Evolutionary conservation across 1,140 invertebrate species (phyloP), one percentile per base, ranked within the genome.

Genomic region (Sweltsa coloradensis): DNA sequence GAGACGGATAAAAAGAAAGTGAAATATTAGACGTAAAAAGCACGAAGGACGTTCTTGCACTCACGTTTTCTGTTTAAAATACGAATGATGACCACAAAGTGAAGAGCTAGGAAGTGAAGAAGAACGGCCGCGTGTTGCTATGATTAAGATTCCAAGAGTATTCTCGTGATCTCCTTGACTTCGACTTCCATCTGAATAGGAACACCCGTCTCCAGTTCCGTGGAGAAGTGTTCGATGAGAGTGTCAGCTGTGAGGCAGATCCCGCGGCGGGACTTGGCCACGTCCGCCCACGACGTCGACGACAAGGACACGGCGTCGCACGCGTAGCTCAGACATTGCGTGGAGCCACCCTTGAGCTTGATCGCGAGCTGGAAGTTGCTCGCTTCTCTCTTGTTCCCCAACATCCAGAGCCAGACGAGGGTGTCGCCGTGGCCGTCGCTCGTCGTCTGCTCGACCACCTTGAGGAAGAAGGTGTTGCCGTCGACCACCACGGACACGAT

Each of bases 351-450:
- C 9, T 21, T 29, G 1, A 45, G 18, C 9, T 27, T 45, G 13
- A 45, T 14, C 3, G 16, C 3, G 22, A 45, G 43, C 3, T 34
- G 5, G n/a, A 34, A 34, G 18, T 13, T 34, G 11, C 21, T 21
- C 25, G 43, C 43, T 34, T 34, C 7, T 21, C 18, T 5, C 27
- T 14, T 21, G n/a, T 26, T 34, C 2, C 43, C 43, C 2, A 45
- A 11, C 25, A 45, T 18, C 43, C 43, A 45, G 5, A 45, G 43
- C 43, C 43, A 45, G 7, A 45, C 43, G n/a, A 45, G 26, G 0
- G 43, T 21, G 34, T 1, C 1, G 5, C 5, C 26, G n/a, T 46
- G 19, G 21, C 45, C 13, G 7, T 4, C 22, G 6, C 21, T 7
- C n/a, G 22, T n/a, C 45, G 13, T 21, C 2, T 24, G 31, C 36